Base-by-base conservation (phyloP, 2,113 vertebrate genomes). In the Caloenas nicobarica region DNA sequence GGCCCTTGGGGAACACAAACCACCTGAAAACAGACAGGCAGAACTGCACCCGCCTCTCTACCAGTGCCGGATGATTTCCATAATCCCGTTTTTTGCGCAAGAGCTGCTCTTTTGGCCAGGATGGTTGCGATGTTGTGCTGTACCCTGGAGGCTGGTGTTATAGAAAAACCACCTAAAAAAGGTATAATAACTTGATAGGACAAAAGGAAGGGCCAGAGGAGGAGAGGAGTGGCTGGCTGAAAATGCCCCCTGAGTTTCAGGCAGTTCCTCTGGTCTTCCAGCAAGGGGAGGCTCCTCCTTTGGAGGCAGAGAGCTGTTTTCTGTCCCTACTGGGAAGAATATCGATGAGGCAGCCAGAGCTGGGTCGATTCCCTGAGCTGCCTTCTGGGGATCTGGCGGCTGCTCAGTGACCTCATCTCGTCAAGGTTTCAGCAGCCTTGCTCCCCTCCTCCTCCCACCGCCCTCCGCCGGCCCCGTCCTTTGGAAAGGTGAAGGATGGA, bases 401-500 rank as follows among this genome's bases (percentile, higher is more conserved):
- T 95, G 87, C 89, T 93, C 64, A 0, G 86, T 95, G 96, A 96
- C 96, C 96, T 97, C 96, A 96, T 95, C 95, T 95, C 76, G 13
- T 91, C 91, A 91, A 95, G 95, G 94, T 88, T 96, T 91, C 74
- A 51, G 91, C 95, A 60, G 73, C 91, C 68, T 82, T 40, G 53
- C 69, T 83, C 71, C 70, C 89, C 79, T 80, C 88, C 85, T 76
- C 91, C 85, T 64, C 46, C 81, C 13, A 4, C 38, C 33, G 1
- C 86, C 90, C 57, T 79, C 88, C 73, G 24, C 64, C 70, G 38
- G 73, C 93, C 92, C 85, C 6, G 61, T 93, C 93, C 96, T 94
- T 71, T 70, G 95, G 73, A 86, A 86, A 95, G 94, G 96, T 95
- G 97, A 96, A 96, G 95, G 96, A 95, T 97, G 97, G 96, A 94